Base-by-base conservation (phyloP, 2,888 invertebrate species). In the Graphium colonna region DNA sequence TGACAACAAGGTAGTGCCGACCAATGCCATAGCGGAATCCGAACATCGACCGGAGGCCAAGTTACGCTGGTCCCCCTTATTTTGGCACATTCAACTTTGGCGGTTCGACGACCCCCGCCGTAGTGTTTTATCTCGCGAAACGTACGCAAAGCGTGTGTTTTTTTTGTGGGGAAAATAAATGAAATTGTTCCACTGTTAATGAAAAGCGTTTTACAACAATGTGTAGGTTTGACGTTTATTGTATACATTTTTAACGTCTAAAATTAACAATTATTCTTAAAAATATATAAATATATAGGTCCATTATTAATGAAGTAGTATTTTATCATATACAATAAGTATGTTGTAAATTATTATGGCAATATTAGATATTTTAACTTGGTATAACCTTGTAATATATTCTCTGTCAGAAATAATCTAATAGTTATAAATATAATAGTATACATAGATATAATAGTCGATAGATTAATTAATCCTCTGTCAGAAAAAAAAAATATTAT, bases 71-170 rank as follows among this genome's bases (percentile, higher is more conserved):
- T 50, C 59, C 44, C 54, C 52, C 47, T 49, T 50, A 55, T 56
- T 59, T 62, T 62, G 62, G 62, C 62, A 58, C 62, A 54, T 62
- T 62, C 62, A 62, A 58, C 62, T 59, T 51, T 36, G 21, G 3
- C 21, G 38, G 53, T 50, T 51, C 55, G 52, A 53, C 39, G 59
- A 56, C 52, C 48, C 45, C 36, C 42, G 28, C 40, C 42, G 39
- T 41, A 41, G 26, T 45, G 41, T 53, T 49, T 31, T 53, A 58
- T 53, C 48, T 52, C 28, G 58, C 54, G 51, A 54, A 54, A 54
- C 48, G 26, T 48, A 48, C 42, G 48, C 44, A 49, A 43, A 18
- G 26, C 39, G 42, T 16, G 43, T n/a, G n/a, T 21, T 21, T 21
- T 21, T 21, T 21, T 21, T 2, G 21, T 5, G 21, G 21, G 2